phyloP scores from a whole-genome alignment of 2,888 invertebrate genomes.

The Piscicola geometra region DNA sequence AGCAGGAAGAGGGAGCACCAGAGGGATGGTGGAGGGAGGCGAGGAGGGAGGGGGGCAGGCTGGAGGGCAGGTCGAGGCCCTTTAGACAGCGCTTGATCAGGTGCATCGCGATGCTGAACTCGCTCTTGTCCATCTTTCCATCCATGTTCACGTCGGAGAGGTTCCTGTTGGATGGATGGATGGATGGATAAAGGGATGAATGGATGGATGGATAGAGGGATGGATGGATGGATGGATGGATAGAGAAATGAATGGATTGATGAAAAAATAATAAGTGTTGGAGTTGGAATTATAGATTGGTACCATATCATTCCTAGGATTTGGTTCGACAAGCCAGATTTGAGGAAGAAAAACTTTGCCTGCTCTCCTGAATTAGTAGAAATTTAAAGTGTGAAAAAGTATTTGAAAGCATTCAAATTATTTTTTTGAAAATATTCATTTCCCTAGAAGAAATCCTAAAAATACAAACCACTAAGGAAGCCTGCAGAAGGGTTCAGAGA shows the following conservation, averaged over 20 bases:
- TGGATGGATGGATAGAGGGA: background rate
- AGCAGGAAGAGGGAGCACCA: background rate
- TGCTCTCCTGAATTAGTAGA: conserved; percentile 50
- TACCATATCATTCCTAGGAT: conserved; percentile 56
- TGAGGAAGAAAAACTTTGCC: conserved; percentile 54
- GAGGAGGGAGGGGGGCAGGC: conserved; percentile 67
- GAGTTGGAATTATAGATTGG: too few species aligned
- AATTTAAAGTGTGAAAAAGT: too few species aligned
- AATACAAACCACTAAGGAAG: conserved; percentile 70
- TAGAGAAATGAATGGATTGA: too few species aligned
- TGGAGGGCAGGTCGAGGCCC: conserved; percentile 82
- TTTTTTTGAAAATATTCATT: background rate
- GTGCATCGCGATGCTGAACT: conserved; percentile 56
- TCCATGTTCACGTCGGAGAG: conserved; percentile 56
- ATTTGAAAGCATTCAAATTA: too few species aligned
- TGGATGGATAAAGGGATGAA: too few species aligned
- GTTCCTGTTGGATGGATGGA: conserved; percentile 49
- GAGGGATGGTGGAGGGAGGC: background rate
- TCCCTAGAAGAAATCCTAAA: too few species aligned
- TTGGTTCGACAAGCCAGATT: conserved; percentile 52
- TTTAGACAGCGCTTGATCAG: conserved; percentile 70
- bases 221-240: too few species aligned
- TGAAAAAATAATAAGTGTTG: too few species aligned
- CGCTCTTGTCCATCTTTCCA: conserved; percentile 56
- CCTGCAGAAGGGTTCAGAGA: conserved; percentile 80